phyloP scores from a whole-genome alignment of 2,888 invertebrate genomes.

The Timema cristinae region DNA sequence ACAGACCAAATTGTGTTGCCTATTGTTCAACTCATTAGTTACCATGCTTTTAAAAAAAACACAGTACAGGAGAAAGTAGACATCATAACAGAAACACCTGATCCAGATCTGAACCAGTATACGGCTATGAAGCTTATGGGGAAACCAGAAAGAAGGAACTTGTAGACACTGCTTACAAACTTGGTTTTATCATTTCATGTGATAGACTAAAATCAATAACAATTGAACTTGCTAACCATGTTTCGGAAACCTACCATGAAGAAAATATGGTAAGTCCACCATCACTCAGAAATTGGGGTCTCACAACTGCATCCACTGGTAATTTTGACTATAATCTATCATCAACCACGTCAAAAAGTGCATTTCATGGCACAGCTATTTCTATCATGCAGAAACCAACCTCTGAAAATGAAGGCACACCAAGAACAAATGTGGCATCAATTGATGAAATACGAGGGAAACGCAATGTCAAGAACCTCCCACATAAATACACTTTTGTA shows the following conservation, averaged over 20 bases:
- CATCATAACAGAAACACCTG: background rate
- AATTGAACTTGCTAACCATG: constrained; percentile 2
- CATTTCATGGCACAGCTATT: constrained; percentile 4
- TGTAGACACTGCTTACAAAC: constrained; percentile 7
- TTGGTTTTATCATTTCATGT: background rate
- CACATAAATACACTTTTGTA: background rate
- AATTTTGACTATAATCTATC: constrained; percentile 2
- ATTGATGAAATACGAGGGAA: background rate
- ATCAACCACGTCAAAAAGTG: constrained; percentile 8
- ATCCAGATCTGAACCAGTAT: constrained; percentile 4
- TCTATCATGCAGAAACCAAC: background rate
- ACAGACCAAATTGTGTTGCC: background rate
- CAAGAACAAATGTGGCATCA: background rate
- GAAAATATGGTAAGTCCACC: background rate
- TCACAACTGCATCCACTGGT: background rate
- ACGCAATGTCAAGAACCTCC: background rate
- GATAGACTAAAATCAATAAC: background rate
- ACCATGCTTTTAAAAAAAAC: background rate
- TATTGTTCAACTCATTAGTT: background rate
- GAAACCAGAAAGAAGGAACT: background rate
- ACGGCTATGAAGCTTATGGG: constrained; percentile 9
- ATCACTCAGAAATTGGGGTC: background rate
- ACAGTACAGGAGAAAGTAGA: background rate
- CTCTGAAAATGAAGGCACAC: background rate
- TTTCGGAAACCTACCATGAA: background rate